Conservation (phyloP, 2,888 invertebrate species). For the Adelphocoris suturalis region DNA sequence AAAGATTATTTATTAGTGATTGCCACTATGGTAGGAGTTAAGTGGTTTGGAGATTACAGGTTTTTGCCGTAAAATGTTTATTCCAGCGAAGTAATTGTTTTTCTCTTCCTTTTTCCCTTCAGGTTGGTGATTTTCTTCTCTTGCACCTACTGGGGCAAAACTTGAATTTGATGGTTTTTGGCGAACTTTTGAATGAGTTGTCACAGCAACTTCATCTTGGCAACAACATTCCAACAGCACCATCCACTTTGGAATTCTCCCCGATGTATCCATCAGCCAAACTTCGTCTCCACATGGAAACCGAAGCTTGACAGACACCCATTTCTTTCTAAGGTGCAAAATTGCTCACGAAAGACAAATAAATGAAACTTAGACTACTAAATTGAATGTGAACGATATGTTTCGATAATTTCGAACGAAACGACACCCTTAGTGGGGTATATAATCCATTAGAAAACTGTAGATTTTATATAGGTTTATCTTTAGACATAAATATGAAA, state of each 20-base stretch:
- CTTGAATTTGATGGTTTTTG: slow-evolving; percentile 89
- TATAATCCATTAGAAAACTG: not conserved
- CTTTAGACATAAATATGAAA: not conserved
- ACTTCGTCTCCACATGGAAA: slow-evolving; percentile 86
- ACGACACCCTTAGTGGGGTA: not conserved
- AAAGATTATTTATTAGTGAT: too few relatives aligned
- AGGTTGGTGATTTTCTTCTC: slow-evolving; percentile 93
- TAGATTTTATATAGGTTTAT: slow-evolving; percentile 3
- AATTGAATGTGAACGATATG: not conserved
- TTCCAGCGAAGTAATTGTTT: not conserved
- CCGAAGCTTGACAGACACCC: slow-evolving; percentile 84
- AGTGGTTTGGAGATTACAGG: too few relatives aligned
- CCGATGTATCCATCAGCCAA: slow-evolving; percentile 85
- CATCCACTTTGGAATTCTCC: slow-evolving; percentile 92
- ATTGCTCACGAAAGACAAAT: not conserved
- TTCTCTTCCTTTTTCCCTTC: slow-evolving; percentile 74
- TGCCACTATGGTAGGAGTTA: too few relatives aligned
- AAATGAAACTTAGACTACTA: not conserved
- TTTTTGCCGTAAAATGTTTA: too few relatives aligned
- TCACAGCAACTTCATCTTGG: slow-evolving; percentile 85
- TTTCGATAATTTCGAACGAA: slow-evolving; percentile 42
- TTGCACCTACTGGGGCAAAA: slow-evolving; percentile 92
- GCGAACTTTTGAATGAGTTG: slow-evolving; percentile 89
- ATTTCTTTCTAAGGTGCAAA: slow-evolving; percentile 26
- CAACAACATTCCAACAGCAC: slow-evolving; percentile 89